These are phyloP conservation scores for Acrocephalus arundinaceus DNA, from an alignment of 2,113 vertebrate species.

Conservation along the genomic window DNA sequence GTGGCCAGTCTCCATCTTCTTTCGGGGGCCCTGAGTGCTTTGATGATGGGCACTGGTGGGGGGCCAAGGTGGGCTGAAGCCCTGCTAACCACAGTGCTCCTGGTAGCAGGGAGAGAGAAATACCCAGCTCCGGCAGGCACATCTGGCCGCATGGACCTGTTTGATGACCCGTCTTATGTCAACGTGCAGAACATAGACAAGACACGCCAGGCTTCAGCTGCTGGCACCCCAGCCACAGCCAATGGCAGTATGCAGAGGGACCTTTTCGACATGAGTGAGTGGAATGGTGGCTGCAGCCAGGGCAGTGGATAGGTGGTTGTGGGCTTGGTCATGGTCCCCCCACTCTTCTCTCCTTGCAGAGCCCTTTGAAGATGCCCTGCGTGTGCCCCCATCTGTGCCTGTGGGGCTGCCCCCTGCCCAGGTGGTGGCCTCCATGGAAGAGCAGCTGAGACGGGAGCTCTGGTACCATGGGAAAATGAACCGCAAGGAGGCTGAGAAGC, in stretches of 20 bases:
- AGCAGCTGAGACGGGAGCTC: slow-evolving; percentile 87
- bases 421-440: slow-evolving; percentile 83
- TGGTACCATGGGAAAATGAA: slow-evolving; percentile 95
- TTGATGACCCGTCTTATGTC: slow-evolving; percentile 95
- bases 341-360: slow-evolving; percentile 67
- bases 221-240: slow-evolving; percentile 26
- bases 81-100: not conserved
- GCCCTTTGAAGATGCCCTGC: slow-evolving; percentile 92
- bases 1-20: rapidly evolving
- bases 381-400: slow-evolving; percentile 27
- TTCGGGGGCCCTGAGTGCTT: rapidly evolving
- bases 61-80: not conserved
- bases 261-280: slow-evolving; percentile 95
- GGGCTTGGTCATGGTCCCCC: rapidly evolving
- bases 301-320: no score
- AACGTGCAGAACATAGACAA: slow-evolving; percentile 91
- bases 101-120: slow-evolving; percentile 35
- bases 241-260: slow-evolving; percentile 89
- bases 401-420: slow-evolving; percentile 42
- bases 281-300: rapidly evolving
- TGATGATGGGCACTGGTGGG: rapidly evolving
- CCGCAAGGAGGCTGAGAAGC: slow-evolving; percentile 88
- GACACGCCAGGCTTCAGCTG: slow-evolving; percentile 64
- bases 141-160: slow-evolving; percentile 72
- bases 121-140: slow-evolving; percentile 11